Evolutionary conservation across 2,113 vertebrate genomes (phyloP).

Genomic region (Paracyprichromis sp.): DNA sequence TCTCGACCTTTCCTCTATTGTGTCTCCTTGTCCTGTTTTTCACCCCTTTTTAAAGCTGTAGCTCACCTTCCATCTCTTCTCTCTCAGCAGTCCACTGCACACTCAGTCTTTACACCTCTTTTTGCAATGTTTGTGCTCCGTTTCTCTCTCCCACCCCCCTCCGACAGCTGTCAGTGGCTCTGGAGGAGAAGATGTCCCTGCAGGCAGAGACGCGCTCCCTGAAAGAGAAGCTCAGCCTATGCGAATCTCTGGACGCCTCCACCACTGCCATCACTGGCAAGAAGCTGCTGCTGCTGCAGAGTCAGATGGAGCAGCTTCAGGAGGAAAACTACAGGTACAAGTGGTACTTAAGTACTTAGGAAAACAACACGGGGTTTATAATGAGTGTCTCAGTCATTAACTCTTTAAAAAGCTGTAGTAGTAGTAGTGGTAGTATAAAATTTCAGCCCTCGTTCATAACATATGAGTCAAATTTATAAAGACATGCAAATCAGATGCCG

Average conservation of each 20-base stretch:
- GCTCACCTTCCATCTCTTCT: neutral
- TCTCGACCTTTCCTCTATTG: neutral
- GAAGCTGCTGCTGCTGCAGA: conserved; percentile 84
- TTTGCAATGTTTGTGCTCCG: neutral
- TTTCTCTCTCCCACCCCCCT: neutral
- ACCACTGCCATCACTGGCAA: conserved; percentile 75
- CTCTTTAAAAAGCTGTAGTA: neutral
- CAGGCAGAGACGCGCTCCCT: conserved; percentile 69
- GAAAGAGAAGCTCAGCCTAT: conserved; percentile 63
- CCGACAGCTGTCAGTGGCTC: conserved; percentile 68
- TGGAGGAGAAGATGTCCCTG: conserved; percentile 79
- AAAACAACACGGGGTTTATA: neutral
- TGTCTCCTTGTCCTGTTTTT: neutral
- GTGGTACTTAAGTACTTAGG: neutral
- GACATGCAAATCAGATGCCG: neutral
- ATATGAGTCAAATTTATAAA: neutral
- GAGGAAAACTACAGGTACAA: conserved; percentile 87
- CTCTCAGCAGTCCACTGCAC: neutral
- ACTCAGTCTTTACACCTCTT: neutral
- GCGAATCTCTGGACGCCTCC: conserved; percentile 54
- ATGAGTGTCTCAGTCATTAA: neutral
- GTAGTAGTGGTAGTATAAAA: neutral
- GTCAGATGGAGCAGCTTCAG: conserved; percentile 87
- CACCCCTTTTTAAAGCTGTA: neutral
- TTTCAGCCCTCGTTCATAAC: neutral